A percentile compares a stretch with the other conserved stretches of the same genome.
phyloP scores from a whole-genome alignment of 2,113 vertebrate species.

The Spea multiplicata region DNA sequence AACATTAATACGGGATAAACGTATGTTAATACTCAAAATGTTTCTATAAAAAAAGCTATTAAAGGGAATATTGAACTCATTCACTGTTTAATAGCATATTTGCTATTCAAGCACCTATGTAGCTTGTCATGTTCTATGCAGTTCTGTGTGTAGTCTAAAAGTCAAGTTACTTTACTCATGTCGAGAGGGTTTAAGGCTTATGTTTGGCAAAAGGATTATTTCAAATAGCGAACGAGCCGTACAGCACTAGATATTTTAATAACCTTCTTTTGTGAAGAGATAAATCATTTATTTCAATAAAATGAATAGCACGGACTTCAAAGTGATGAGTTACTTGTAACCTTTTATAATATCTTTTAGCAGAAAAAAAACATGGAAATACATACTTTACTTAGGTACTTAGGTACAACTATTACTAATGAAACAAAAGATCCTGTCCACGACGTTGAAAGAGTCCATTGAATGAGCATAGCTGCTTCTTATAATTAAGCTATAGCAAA shows the following conservation, averaged over 20 bases:
- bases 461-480: too few species aligned
- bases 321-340: conserved; percentile 33
- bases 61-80: neutral
- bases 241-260: conserved; percentile 43
- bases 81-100: conserved; percentile 9
- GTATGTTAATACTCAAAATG: too few species aligned
- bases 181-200: conserved; percentile 46
- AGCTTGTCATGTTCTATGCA: conserved; percentile 38
- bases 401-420: too few species aligned
- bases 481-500: too few species aligned
- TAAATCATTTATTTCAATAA: conserved; percentile 42
- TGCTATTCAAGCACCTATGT: conserved; percentile 32
- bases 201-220: conserved; percentile 46
- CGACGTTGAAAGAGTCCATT: too few species aligned
- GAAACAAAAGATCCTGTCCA: too few species aligned
- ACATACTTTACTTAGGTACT: too few species aligned
- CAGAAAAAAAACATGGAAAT: too few species aligned
- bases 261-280: conserved; percentile 34
- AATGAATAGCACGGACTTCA: conserved; percentile 33
- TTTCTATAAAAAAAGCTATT: too few species aligned
- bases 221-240: conserved; percentile 33
- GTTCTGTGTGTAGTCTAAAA: conserved; percentile 38
- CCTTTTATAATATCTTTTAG: neutral
- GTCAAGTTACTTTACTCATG: conserved; percentile 47
- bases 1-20: too few species aligned